phyloP scores from a whole-genome alignment of 2,797 vertebrate species.

The Phalanger gymnotis region DNA sequence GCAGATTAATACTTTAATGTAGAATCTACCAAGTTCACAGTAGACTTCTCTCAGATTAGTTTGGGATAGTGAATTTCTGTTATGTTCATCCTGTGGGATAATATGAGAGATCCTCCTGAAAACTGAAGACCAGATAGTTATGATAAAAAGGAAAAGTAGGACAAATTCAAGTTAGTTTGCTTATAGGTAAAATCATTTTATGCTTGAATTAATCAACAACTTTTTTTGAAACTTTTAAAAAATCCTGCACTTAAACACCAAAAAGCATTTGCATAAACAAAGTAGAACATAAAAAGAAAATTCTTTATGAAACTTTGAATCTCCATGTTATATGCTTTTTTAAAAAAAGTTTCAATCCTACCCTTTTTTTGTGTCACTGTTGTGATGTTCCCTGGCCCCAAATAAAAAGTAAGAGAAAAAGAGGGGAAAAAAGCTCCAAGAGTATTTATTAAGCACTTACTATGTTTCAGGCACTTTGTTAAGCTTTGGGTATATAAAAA shows the following conservation, averaged over 20 bases:
- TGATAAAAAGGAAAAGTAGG: conserved; percentile 37
- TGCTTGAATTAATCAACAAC: background rate
- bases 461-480: background rate
- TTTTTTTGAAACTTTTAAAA: background rate
- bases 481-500: background rate
- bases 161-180: conserved; percentile 41
- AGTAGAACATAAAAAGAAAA: background rate
- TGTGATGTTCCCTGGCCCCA: background rate
- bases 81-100: background rate
- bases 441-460: background rate
- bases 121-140: conserved; percentile 1
- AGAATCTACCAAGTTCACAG: conserved; percentile 57
- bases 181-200: conserved; percentile 18
- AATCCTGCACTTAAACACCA: background rate
- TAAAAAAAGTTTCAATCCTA: background rate
- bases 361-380: background rate
- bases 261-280: background rate
- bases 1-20: conserved; percentile 42
- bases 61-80: conserved; percentile 45
- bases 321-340: background rate
- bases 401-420: background rate
- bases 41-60: conserved; percentile 26
- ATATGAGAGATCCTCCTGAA: background rate
- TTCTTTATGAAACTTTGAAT: background rate
- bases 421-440: background rate